These are phyloP conservation scores for Myopa tessellatipennis DNA, from an alignment of 2,888 invertebrate species.

Conservation along the genomic window DNA sequence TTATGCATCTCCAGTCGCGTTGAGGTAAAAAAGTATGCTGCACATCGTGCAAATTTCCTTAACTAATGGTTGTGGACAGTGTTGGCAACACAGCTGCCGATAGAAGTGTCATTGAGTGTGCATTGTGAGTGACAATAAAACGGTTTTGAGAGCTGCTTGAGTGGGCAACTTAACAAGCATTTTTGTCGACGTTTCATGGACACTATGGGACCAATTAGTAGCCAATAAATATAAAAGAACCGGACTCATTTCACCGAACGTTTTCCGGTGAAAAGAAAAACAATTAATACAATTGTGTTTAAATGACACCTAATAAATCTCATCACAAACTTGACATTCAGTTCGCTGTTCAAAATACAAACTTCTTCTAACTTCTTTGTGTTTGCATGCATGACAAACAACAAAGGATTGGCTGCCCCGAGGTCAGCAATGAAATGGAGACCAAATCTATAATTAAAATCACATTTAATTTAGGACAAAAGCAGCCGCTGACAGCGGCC, in stretches of 20 bases:
- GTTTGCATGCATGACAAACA: too few relatives aligned
- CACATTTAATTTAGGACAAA: background rate
- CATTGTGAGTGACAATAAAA: background rate
- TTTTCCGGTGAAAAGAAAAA: too few relatives aligned
- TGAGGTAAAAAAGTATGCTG: background rate
- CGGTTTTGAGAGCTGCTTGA: background rate
- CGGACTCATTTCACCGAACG: too few relatives aligned
- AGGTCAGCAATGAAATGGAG: background rate
- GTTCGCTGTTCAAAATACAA: background rate
- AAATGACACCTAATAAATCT: background rate
- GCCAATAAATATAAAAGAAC: too few relatives aligned
- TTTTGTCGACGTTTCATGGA: too few relatives aligned
- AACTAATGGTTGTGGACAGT: background rate
- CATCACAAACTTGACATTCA: slow-evolving; percentile 17
- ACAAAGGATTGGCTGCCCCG: too few relatives aligned
- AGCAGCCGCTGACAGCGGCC: background rate
- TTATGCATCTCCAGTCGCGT: background rate
- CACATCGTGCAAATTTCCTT: background rate
- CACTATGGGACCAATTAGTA: too few relatives aligned
- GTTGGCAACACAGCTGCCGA: background rate
- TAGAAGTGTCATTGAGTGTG: background rate
- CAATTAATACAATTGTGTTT: too few relatives aligned
- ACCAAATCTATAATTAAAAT: background rate
- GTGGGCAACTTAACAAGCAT: background rate
- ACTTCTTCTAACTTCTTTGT: background rate